Base-by-base conservation (phyloP, 2,113 vertebrate genomes). In the Crypturellus undulatus region DNA sequence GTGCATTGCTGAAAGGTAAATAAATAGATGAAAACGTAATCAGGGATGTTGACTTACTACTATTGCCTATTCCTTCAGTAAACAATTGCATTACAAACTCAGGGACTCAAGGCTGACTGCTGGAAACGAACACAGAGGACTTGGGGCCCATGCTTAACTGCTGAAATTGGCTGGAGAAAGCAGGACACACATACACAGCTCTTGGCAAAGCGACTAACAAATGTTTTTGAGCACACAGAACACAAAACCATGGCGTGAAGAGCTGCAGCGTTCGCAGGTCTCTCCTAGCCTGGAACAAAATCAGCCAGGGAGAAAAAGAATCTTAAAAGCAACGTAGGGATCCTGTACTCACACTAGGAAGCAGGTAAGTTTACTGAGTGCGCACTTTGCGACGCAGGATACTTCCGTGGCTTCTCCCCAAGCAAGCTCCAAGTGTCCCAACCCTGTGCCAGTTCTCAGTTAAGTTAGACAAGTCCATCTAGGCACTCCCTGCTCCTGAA, bases 321-420 rank as follows among this genome's bases (percentile, higher is more conserved):
- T 25, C 54, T 71, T 59, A 69, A 51, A 43, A 40, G 7, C 10
- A 56, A 2, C 9, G 4, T 4, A 45, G 34, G 5, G 10, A 16
- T 20, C 4, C 21, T 26, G 14, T 8, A 40, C 32, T 2, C 30
- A 51, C 49, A 6, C 3, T 1, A 9, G 3, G 21, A 60, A 67
- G 20, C 10, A 40, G 28, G 20, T 34, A 30, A 16, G 72, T 17
- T 2, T 5, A 9, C 16, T 45, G 38, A 8, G 12, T 9, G 54
- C 0, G 1, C 22, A 16, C 3, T 5, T 0, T 1, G 22, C 3
- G 11, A 18, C 26, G 19, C 12, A 34, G 10, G 11, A 4, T 1
- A 36, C 9, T 1, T 9, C 2, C 6, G 24, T 42, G 12, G 19
- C 36, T 67, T 56, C 26, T 45, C 60, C 32, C 43, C 9, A 10